Base-by-base conservation (phyloP, 2,113 vertebrate genomes). In the Centropus unirufus region DNA sequence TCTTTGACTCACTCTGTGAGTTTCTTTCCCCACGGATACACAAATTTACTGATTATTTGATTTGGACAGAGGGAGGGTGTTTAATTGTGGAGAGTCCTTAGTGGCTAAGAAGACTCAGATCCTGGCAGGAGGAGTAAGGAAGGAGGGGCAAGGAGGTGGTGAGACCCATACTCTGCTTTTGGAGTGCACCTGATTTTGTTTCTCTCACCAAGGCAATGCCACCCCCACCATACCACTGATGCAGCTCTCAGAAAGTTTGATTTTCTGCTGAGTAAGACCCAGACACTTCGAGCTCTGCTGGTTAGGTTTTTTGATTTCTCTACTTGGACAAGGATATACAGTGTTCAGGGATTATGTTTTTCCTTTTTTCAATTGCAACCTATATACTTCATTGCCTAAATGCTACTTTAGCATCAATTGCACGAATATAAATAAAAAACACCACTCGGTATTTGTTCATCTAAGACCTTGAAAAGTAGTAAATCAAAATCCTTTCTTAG, bases 401-500 rank as follows among this genome's bases (percentile, higher is more conserved):
- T 96, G 94, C 93, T 97, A 95, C 92, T 96, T 95, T 94, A 97
- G 90, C 94, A 95, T 96, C 94, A 97, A 85, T 94, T 94, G 95
- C 92, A 95, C 92, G 95, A 94, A 95, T 93, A 97, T 96, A 97
- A 97, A 97, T 97, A 97, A 96, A 95, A 95, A 89, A 6, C 69
- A 95, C 82, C 32, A 72, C 94, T 96, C 79, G 94, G 92, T 96
- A 89, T 96, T 96, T 95, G 94, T 95, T 95, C 91, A 78, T 96
- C 93, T 97, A 84, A 96, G 95, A 94, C 93, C 95, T 97, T 97
- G 95, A 95, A 95, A 97, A 95, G 77, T 82, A 96, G 94, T 97
- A 97, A 97, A 97, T 97, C 95, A 97, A 96, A 95, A 91, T 91
- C 72, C 62, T 93, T 96, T 95, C 76, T 74, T 95, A 73, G 63